Base-by-base conservation (phyloP, 2,888 invertebrate species). In the Drepana falcataria region DNA sequence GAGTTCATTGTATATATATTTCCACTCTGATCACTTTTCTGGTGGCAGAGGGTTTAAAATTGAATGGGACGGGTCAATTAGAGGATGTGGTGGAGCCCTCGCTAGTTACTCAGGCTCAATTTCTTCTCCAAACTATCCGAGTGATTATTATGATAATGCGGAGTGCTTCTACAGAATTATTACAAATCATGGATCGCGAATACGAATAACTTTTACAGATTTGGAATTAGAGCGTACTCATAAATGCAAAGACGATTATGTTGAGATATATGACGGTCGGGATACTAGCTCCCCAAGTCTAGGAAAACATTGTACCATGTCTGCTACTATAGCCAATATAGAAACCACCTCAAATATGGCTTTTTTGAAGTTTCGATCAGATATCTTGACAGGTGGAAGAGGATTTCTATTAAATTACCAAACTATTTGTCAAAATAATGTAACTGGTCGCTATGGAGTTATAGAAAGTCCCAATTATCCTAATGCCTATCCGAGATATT, bases 391-490 rank as follows among this genome's bases (percentile, higher is more conserved):
- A 48, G 80, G 89, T 54, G 93, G 93, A 1, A 93, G 94, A 68
- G 98, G 98, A 37, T 98, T 98, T 75, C 92, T 94, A 55, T 79
- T 97, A 0, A 93, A 93, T 66, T 98, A 96, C 77, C 80, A 86
- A 51, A 93, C 95, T 68, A 83, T 95, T 92, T 96, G 96, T 75
- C 90, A 93, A 59, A 93, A 90, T 55, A 92, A 88, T 53, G 49
- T 95, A 40, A 92, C 79, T 34, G 95, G 95, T 3, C 93, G 92
- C 69, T 86, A 92, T 63, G 97, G 97, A 9, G 93, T 95, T 5
- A 95, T 98, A 56, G 98, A 98, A 81, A 97, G 96, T 69, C 95
- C 96, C 0, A 96, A 96, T 74, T 98, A 94, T 77, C 98, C 97
- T 0, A 77, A 93, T 63, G 75, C 85, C 9, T 94, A 95, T 79